Evolutionary conservation across 2,113 vertebrate species (phyloP).

Genomic region (Lycocorax pyrrhopterus): DNA sequence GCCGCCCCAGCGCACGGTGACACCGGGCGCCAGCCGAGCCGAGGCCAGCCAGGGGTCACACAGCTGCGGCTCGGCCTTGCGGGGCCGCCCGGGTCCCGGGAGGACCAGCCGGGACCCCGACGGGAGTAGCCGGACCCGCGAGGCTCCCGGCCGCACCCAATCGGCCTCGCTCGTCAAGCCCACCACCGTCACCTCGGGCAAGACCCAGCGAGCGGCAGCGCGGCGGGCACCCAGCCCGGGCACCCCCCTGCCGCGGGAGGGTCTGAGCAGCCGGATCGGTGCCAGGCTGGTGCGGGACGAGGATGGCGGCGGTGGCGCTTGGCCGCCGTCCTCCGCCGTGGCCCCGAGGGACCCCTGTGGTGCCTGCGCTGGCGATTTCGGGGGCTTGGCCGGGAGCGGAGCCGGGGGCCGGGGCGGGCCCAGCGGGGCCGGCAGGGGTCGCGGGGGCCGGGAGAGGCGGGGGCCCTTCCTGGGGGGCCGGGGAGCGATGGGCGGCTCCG

Average conservation of each 20-base stretch:
- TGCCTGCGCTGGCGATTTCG: too few species aligned
- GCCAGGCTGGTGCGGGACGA: background rate
- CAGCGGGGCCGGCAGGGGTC: background rate
- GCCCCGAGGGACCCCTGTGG: fast-evolving
- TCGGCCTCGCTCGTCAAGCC: background rate
- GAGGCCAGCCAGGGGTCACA: slow-evolving; percentile 47
- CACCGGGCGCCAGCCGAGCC: slow-evolving; percentile 63
- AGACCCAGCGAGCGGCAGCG: slow-evolving; percentile 38
- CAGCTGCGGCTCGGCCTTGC: background rate
- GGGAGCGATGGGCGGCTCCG: fast-evolving
- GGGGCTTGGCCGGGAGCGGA: background rate
- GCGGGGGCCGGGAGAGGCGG: background rate
- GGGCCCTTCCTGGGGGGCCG: fast-evolving
- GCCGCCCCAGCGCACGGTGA: slow-evolving; percentile 39
- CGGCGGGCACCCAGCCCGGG: background rate
- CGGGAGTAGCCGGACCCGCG: fast-evolving
- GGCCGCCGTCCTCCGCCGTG: too few species aligned
- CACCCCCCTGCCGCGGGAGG: background rate
- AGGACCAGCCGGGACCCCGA: fast-evolving
- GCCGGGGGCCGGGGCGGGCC: background rate
- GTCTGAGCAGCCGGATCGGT: background rate
- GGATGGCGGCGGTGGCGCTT: fast-evolving
- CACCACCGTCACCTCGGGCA: slow-evolving; percentile 63
- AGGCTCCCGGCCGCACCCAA: fast-evolving
- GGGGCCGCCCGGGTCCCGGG: background rate